A percentile compares a stretch with the other conserved stretches of the same genome.
Evolutionary conservation across 2,888 invertebrate genomes (phyloP).

Genomic region (Clanis bilineata): DNA sequence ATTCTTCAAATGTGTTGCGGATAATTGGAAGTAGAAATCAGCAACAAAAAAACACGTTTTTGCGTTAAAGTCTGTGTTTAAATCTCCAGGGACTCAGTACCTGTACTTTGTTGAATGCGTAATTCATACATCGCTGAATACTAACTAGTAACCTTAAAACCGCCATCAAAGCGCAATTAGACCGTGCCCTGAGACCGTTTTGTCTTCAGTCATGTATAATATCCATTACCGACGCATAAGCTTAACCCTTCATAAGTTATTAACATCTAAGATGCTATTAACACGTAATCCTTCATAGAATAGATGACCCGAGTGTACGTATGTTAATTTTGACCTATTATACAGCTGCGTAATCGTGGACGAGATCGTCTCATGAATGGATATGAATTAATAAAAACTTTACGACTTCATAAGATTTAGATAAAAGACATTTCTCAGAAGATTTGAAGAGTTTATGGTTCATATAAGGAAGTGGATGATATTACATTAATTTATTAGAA

Average conservation of each 20-base stretch:
- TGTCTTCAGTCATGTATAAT: conserved; percentile 57
- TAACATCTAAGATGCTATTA: conserved; percentile 71
- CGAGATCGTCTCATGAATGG: conserved; percentile 51
- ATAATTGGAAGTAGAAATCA: too few species aligned
- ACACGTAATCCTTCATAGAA: conserved; percentile 64
- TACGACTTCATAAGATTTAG: conserved; percentile 36
- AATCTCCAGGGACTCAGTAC: not conserved
- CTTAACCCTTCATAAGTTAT: conserved; percentile 68
- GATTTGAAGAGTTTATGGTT: conserved; percentile 6
- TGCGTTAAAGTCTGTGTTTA: not conserved
- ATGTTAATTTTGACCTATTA: conserved; percentile 74
- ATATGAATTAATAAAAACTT: conserved; percentile 47
- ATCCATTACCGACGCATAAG: conserved; percentile 63
- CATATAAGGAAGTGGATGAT: conserved; percentile 7
- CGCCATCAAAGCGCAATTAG: conserved; percentile 57
- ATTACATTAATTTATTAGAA: not conserved
- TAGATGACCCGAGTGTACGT: conserved; percentile 65
- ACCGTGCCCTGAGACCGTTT: conserved; percentile 47
- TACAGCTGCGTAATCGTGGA: conserved; percentile 58
- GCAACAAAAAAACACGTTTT: not conserved
- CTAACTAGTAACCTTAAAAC: conserved; percentile 35
- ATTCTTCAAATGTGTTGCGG: too few species aligned
- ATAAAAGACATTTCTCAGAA: not conserved
- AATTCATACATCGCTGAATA: conserved; percentile 32
- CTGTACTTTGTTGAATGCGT: not conserved